These are phyloP conservation scores for Charanyca ferruginea DNA, from an alignment of 2,888 invertebrate genomes.

Conservation along the genomic window DNA sequence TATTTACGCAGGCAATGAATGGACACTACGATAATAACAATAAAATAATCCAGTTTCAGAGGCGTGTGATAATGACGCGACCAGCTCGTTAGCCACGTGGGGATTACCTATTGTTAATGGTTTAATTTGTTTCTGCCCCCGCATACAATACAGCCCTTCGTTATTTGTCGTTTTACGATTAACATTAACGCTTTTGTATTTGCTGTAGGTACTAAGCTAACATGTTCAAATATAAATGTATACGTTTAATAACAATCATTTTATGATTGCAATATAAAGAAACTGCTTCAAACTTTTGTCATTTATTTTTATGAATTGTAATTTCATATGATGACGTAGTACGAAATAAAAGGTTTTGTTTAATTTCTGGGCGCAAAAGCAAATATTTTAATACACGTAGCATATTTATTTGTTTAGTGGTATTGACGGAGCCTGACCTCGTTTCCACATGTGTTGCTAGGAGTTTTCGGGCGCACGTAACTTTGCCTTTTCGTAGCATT, in stretches of 20 bases:
- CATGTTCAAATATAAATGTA: slow-evolving; percentile 19
- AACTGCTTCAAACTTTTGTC: slow-evolving; percentile 6
- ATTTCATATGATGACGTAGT: slow-evolving; percentile 12
- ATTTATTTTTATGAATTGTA: slow-evolving; percentile 18
- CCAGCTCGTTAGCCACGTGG: slow-evolving; percentile 85
- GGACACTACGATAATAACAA: slow-evolving; percentile 80
- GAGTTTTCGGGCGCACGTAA: slow-evolving; percentile 79
- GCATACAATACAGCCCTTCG: slow-evolving; percentile 60
- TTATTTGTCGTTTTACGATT: slow-evolving; percentile 55
- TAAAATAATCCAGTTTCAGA: slow-evolving; percentile 87
- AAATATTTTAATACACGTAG: slow-evolving; percentile 64
- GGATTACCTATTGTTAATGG: slow-evolving; percentile 89
- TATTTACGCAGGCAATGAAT: slow-evolving; percentile 75
- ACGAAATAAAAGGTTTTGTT: slow-evolving; percentile 38
- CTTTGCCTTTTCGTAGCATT: slow-evolving; percentile 81
- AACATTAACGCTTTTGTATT: slow-evolving; percentile 50
- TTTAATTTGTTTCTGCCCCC: slow-evolving; percentile 86
- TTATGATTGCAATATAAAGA: slow-evolving; percentile 32
- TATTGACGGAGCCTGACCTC: slow-evolving; percentile 74
- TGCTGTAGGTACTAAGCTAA: slow-evolving; percentile 29
- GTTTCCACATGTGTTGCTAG: slow-evolving; percentile 74
- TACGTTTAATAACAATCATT: slow-evolving; percentile 27
- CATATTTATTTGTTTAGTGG: slow-evolving; percentile 69
- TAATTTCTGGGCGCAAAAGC: slow-evolving; percentile 38
- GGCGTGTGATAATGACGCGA: slow-evolving; percentile 84